Percentiles rank a stretch among this genome's conserved stretches.
Conservation (phyloP, 1,140 invertebrate genomes). For the Argopecten irradians region DNA sequence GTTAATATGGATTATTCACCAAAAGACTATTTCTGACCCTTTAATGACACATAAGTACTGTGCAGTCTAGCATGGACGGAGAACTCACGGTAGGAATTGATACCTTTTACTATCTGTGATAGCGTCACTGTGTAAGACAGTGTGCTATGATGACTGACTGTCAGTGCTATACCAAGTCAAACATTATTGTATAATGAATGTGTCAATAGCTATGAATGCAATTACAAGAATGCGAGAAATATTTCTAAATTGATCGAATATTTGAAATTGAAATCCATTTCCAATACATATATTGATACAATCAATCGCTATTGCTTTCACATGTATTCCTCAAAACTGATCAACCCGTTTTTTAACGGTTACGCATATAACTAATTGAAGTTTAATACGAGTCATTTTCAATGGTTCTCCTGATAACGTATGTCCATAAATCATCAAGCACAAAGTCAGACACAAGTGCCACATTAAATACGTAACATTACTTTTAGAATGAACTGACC, state of each 20-base stretch:
- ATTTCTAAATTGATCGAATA: neutral
- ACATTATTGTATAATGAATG: neutral
- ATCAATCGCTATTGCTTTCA: neutral
- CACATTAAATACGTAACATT: too few relatives aligned
- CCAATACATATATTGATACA: neutral
- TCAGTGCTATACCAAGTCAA: neutral
- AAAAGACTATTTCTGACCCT: neutral
- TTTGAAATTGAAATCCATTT: conserved; percentile 19
- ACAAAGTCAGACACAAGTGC: too few relatives aligned
- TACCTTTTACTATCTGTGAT: neutral
- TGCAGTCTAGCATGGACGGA: neutral
- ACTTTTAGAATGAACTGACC: too few relatives aligned
- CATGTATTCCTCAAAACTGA: neutral
- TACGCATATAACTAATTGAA: neutral
- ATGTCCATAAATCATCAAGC: neutral
- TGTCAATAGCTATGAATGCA: neutral
- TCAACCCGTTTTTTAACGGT: neutral
- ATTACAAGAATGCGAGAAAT: neutral
- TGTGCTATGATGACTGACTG: neutral
- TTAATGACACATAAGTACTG: neutral
- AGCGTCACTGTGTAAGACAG: neutral
- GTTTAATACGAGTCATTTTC: neutral
- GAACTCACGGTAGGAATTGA: neutral
- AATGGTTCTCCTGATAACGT: neutral
- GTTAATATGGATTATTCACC: neutral